Conservation (phyloP, 2,113 vertebrate species). For the Cathartes aura region DNA sequence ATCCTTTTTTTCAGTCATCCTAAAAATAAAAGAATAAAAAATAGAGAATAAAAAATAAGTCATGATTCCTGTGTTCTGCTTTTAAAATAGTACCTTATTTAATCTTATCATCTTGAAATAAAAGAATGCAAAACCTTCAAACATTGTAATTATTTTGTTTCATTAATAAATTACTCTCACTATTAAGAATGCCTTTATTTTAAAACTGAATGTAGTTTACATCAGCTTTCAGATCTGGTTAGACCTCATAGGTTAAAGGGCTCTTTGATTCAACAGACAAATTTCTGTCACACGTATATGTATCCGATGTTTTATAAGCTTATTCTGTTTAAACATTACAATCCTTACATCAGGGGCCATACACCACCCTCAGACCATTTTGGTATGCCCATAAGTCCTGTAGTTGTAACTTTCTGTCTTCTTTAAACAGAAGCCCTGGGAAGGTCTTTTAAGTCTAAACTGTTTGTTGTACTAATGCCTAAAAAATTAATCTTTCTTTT, state of each 20-base stretch:
- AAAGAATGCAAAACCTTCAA: not conserved
- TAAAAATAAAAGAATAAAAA: not conserved
- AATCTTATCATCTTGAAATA: not conserved
- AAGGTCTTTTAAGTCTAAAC: not conserved
- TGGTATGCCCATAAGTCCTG: not conserved
- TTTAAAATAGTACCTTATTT: not conserved
- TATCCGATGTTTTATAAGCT: not conserved
- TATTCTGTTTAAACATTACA: not conserved
- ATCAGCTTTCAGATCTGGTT: not conserved
- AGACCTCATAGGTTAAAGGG: not conserved
- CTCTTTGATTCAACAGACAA: not conserved
- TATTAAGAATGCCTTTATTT: not conserved
- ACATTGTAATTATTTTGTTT: not conserved
- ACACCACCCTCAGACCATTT: not conserved
- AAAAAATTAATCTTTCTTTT: not conserved
- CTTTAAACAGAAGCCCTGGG: not conserved
- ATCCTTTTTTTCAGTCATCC: not conserved
- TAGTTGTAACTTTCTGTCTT: not conserved
- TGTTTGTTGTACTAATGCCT: not conserved
- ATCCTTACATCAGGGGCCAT: not conserved
- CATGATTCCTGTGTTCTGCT: not conserved
- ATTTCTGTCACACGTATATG: not conserved
- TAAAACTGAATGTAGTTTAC: not conserved
- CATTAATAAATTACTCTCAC: not conserved
- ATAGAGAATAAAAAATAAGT: not conserved